Percentiles rank a stretch among this genome's conserved stretches.
Evolutionary conservation across 53 echinoderm and acorn worm species (phyloP).

Genomic region (Crossaster papposus): DNA sequence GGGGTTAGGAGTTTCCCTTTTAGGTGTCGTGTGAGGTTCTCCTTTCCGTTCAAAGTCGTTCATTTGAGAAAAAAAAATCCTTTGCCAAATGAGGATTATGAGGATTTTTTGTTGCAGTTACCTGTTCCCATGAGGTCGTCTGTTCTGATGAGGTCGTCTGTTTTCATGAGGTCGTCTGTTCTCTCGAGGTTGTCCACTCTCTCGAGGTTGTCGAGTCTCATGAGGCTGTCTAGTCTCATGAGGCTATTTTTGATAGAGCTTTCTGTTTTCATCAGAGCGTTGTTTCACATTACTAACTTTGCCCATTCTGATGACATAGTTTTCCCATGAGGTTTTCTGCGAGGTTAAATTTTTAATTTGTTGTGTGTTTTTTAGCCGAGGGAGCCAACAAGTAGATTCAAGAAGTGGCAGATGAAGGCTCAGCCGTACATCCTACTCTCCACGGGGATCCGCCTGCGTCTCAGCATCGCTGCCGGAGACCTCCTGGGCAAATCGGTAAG

Average conservation of each 20-base stretch:
- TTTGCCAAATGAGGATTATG: too few relatives aligned
- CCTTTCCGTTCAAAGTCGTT: too few relatives aligned
- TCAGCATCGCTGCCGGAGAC: conserved; percentile 96
- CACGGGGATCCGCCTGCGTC: conserved; percentile 84
- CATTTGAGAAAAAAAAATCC: too few relatives aligned
- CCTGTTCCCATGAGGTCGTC: too few relatives aligned
- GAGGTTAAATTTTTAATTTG: background rate
- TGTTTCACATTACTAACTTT: background rate
- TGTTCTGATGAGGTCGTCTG: too few relatives aligned
- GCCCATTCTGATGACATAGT: background rate
- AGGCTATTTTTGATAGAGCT: background rate
- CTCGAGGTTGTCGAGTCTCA: too few relatives aligned
- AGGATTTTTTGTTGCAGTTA: too few relatives aligned
- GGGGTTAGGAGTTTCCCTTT: too few relatives aligned
- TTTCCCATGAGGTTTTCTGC: background rate
- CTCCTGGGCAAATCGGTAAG: conserved; percentile 94
- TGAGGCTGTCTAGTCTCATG: background rate
- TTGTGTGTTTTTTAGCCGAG: conserved; percentile 15
- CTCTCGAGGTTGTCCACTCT: background rate
- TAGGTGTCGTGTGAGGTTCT: too few relatives aligned
- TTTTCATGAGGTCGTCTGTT: background rate
- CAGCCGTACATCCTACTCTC: conserved; percentile 90
- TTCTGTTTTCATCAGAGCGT: background rate
- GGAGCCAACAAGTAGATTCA: conserved; percentile 75
- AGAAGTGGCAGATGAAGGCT: conserved; percentile 93